A percentile compares a stretch with the other conserved stretches of the same genome.
Evolutionary conservation across 2,113 vertebrate genomes (phyloP).

Genomic region (Syngnathus floridae): DNA sequence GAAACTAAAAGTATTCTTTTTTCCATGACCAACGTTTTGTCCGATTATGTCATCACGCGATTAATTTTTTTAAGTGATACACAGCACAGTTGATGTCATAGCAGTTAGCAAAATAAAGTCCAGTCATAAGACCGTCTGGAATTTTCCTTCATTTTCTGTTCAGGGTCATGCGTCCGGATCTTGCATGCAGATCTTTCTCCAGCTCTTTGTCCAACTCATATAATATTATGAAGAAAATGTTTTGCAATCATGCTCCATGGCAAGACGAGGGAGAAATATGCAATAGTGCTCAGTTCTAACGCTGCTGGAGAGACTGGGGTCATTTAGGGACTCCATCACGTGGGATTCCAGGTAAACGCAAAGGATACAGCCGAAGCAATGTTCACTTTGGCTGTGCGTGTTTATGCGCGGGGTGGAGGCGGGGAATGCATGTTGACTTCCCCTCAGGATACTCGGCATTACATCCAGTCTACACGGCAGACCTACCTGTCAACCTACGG

Average conservation of each 20-base stretch:
- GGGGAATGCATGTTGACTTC: not conserved
- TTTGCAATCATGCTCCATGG: not conserved
- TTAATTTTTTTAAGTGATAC: no score
- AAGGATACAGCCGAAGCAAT: slow-evolving; percentile 7
- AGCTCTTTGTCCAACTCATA: no score
- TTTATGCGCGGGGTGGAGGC: not conserved
- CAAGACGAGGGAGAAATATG: not conserved
- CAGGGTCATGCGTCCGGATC: no score
- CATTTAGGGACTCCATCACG: slow-evolving; percentile 24
- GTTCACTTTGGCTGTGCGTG: slow-evolving; percentile 13
- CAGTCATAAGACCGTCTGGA: no score
- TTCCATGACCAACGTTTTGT: not conserved
- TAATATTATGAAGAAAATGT: not conserved
- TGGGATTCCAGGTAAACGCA: slow-evolving; percentile 39
- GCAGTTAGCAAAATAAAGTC: no score
- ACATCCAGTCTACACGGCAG: slow-evolving; percentile 40
- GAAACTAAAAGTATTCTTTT: not conserved
- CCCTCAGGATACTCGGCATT: slow-evolving; percentile 47
- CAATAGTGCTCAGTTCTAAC: not conserved
- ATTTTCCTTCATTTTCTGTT: no score
- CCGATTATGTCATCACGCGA: no score
- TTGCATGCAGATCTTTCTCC: no score
- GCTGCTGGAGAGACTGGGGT: slow-evolving; percentile 10
- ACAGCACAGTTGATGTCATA: no score
- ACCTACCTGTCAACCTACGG: slow-evolving; percentile 64